A percentile compares a stretch with the other conserved stretches of the same genome.
phyloP scores from a whole-genome alignment of 2,113 vertebrate species.

The Nibea albiflora region DNA sequence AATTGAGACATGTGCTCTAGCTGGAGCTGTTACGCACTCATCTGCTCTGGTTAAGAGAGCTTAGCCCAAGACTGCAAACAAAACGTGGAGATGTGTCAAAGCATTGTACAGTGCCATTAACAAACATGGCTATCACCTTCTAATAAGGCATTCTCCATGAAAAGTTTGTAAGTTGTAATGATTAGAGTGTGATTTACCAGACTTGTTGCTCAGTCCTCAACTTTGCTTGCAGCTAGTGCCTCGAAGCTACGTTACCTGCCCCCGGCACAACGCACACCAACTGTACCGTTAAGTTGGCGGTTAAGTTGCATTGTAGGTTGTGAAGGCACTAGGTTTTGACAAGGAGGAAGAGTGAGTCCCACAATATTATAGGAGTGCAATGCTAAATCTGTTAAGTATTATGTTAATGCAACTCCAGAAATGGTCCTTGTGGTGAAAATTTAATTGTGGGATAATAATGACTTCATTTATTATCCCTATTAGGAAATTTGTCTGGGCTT shows the following conservation, averaged over 20 bases:
- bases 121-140: not conserved
- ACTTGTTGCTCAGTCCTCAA: not conserved
- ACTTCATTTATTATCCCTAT: not conserved
- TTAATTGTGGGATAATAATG: not conserved
- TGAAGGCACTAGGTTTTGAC: not conserved
- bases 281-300: not conserved
- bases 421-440: not conserved
- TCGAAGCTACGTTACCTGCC: not conserved
- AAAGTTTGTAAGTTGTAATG: not conserved
- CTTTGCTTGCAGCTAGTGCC: not conserved
- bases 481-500: not conserved
- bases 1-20: slow-evolving; percentile 68
- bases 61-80: slow-evolving; percentile 2
- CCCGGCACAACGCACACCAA: not conserved
- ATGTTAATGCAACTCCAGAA: not conserved
- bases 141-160: not conserved
- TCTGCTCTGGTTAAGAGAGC: slow-evolving; percentile 49
- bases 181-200: not conserved
- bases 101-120: not conserved
- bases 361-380: not conserved
- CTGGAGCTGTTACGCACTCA: slow-evolving; percentile 45
- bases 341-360: not conserved
- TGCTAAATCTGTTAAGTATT: not conserved
- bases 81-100: not conserved
- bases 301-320: not conserved